Base-by-base conservation (phyloP, 2,888 invertebrate genomes). In the Fragum sueziense region DNA sequence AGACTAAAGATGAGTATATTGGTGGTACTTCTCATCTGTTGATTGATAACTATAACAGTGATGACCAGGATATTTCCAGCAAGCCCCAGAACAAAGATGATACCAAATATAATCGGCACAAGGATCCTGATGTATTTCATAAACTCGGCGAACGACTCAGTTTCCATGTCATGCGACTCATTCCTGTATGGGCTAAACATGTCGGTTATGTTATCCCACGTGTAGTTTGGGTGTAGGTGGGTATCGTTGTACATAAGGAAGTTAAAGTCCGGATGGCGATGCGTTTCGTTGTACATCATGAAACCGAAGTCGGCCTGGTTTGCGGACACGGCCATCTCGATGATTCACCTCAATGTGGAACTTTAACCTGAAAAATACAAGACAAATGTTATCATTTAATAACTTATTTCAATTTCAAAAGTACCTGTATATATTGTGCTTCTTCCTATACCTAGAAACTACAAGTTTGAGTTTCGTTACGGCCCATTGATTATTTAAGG, bases 11-110 rank as follows among this genome's bases (percentile, higher is more conserved):
- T 98, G 34, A 98, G 95, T 59, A 97, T 95, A 93, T 98, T 98
- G 67, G 98, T 98, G 7, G 97, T 97, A 47, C 97, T 97, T 88
- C 97, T 95, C 98, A 98, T 98, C 90, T 97, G 96, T 88, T 97
- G 96, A 94, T 97, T 97, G 59, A 96, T 96, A 20, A 96, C 95
- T 0, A 98, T 97, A 17, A 98, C 97, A 72, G 97, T 94, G 34
- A 98, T 97, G 29, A 98, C 97, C 79, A 98, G 94, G 0, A 96
- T 95, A 93, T 98, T 98, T 79, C 98, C 98, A 71, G 97, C 95
- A 11, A 98, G 94, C n/a, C 98, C 98, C 51, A 97, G 95, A 37
- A 97, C 95, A 70, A 97, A 96, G 82, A 97, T 97, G 84, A 97
- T 94, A 4, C 97, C 96, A 91, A 98, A 98, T 90, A 97, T 95